Base-by-base conservation (phyloP, 2,797 vertebrate species). In the Acanthurus lineatus region DNA sequence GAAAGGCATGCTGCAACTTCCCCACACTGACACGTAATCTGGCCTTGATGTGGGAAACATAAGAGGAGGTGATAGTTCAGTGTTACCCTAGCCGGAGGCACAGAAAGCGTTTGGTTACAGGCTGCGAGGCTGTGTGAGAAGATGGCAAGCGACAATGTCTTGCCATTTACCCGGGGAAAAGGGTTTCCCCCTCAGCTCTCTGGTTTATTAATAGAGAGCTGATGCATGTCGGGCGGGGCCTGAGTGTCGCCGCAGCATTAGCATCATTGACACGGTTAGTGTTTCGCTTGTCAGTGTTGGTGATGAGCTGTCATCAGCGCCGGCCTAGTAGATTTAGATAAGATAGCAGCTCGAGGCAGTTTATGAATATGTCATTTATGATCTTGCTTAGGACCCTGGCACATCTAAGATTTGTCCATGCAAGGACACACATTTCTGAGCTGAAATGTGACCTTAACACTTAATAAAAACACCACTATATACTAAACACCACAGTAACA, bases 171-270 rank as follows among this genome's bases (percentile, higher is more conserved):
- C 73, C 44, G 0, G 49, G 48, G 17, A 63, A 77, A 76, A 61
- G 85, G 87, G 52, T 82, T 92, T 83, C 88, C 86, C 86, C 80
- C 68, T 42, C 66, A 19, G 28, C 75, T 62, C 69, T 69, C 40
- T 53, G 52, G 60, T 82, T 84, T 91, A 94, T 92, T 90, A 88
- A 93, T 87, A 89, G 79, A 63, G 63, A 73, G 71, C 74, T 65
- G 48, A 63, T 42, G 76, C 51, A 9, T 52, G 76, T 77, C 42
- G 16, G 61, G 74, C 38, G 56, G 40, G 67, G 63, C 45, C 47
- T 51, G 52, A 69, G 72, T 44, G 16, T 49, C 1, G 20, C 62
- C 6, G 6, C 79, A 48, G 65, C 52, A 42, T 70, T 68, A 9
- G 83, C 79, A 66, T 85, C 82, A 54, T 51, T 85, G 86, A 79